These are phyloP conservation scores for Cynopterus sphinx DNA, from an alignment of 2,797 vertebrate species.

Conservation along the genomic window DNA sequence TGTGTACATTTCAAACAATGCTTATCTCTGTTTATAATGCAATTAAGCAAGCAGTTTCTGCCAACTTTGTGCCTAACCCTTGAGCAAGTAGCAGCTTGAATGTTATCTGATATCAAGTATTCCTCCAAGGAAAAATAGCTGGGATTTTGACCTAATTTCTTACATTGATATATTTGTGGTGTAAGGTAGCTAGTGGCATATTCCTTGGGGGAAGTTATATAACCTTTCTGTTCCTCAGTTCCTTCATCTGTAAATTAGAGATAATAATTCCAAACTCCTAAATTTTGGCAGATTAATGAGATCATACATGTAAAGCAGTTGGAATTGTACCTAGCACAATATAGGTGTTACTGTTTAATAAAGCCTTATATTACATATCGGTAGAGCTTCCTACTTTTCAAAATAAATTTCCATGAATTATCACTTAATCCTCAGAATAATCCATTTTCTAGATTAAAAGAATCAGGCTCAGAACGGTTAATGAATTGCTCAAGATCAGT, in stretches of 20 bases:
- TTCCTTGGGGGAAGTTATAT: not conserved
- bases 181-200: not conserved
- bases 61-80: not conserved
- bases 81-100: slow-evolving; percentile 47
- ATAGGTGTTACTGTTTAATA: not conserved
- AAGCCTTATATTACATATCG: not conserved
- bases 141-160: slow-evolving; percentile 46
- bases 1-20: not conserved
- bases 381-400: not conserved
- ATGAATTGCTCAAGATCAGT: not conserved
- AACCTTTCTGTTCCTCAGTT: not conserved
- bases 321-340: not conserved
- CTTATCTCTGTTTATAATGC: not conserved
- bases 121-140: slow-evolving; percentile 4
- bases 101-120: not conserved
- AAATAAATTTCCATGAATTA: slow-evolving; percentile 39
- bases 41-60: slow-evolving; percentile 12
- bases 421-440: not conserved
- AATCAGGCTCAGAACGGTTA: slow-evolving; percentile 7
- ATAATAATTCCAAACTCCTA: not conserved
- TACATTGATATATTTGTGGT: not conserved
- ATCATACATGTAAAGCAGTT: not conserved
- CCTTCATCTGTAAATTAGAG: slow-evolving; percentile 29
- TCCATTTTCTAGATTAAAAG: not conserved
- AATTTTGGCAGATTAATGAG: not conserved